Base-by-base conservation (phyloP, 2,797 vertebrate species). In the Oreortyx pictus region DNA sequence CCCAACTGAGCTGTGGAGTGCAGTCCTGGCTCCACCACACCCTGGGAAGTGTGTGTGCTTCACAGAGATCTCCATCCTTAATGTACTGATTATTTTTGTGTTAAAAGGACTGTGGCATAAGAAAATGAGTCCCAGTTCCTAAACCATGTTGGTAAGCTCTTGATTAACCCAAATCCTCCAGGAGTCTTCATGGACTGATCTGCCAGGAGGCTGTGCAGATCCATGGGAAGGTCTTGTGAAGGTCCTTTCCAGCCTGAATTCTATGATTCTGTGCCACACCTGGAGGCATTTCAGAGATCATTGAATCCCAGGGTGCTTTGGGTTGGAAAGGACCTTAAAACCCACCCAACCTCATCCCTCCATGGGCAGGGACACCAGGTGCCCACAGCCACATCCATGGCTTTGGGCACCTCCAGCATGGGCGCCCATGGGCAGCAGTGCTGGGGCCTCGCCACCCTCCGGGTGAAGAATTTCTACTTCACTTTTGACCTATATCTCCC, bases 91-190 rank as follows among this genome's bases (percentile, higher is more conserved):
- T 9, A 4, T 78, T 87, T 75, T 54, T 27, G 19, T 11, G 16
- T 20, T 0, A 4, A 60, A 65, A 70, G 22, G 46, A 14, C 31
- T 6, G 1, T 10, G 41, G 11, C 5, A 4, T 10, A 29, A 31
- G 16, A 9, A 75, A 49, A 49, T 37, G 23, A 13, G 44, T 29
- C 11, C 33, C 14, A 6, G 22, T 49, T 61, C 33, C 10, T 44
- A 31, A 44, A 18, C 24, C 39, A 14, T 3, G 13, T 31, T 14
- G 18, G 17, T 13, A 43, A 43, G 31, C 9, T 85, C n/a, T 61
- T 46, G 43, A 16, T 41, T 37, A 44, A 67, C 17, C 24, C 29
- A 39, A 14, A 80, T 8, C 35, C 47, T 75, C 17, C 59, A 39
- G 37, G 23, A 16, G 15, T 3, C 50, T 29, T n/a, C 3, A 15